A percentile compares a stretch with the other conserved stretches of the same genome.
Conservation (phyloP, 2,888 invertebrate species). For the Electrophaes corylata region DNA sequence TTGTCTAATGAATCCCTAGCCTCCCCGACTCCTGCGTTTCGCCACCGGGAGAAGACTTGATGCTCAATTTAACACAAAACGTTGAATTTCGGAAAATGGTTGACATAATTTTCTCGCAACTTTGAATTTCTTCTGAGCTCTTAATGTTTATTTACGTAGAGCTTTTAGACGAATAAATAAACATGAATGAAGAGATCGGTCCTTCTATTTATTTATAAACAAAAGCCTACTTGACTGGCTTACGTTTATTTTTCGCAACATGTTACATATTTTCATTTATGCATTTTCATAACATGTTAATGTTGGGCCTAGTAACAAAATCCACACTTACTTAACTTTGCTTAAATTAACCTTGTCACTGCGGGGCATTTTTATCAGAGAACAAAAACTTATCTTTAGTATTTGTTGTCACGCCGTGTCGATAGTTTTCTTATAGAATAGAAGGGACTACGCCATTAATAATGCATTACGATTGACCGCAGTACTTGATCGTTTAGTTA, state of each 20-base stretch:
- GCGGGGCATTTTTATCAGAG: too few species aligned
- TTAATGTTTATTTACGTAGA: conserved; percentile 1
- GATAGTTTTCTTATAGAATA: background rate
- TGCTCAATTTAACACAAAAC: conserved; percentile 11
- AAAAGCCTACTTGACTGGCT: background rate
- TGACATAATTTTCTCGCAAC: conserved; percentile 5
- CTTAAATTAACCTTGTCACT: too few species aligned
- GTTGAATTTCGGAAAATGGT: conserved; percentile 13
- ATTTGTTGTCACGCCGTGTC: background rate
- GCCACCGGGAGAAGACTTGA: conserved; percentile 5
- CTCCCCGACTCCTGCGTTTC: background rate
- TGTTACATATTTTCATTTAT: background rate
- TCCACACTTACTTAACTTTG: too few species aligned
- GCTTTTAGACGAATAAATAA: background rate
- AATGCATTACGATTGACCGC: conserved; percentile 16
- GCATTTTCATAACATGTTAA: background rate
- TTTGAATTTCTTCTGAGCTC: background rate
- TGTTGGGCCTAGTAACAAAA: background rate
- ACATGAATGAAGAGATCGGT: background rate
- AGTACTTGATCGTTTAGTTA: conserved; percentile 26
- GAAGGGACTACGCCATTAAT: conserved; percentile 5
- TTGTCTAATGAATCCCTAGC: background rate
- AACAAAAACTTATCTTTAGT: too few species aligned
- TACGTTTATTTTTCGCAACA: background rate
- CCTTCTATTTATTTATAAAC: background rate